Evolutionary conservation across 2,797 vertebrate species (phyloP).

Genomic region (Microcaecilia unicolor): DNA sequence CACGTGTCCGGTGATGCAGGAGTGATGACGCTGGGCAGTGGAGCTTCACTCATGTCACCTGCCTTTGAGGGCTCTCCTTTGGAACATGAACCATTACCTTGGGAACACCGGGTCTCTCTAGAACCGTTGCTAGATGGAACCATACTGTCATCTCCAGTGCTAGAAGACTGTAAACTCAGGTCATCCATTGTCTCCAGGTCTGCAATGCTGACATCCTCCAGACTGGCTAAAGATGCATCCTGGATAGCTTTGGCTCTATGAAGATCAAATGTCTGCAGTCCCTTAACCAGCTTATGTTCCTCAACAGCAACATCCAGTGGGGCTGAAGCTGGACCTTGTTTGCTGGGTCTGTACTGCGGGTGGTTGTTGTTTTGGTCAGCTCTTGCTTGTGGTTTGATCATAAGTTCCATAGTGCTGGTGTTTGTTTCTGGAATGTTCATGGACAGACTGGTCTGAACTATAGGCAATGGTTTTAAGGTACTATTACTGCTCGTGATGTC

Average conservation of each 20-base stretch:
- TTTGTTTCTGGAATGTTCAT: neutral
- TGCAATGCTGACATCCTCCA: constrained; percentile 39
- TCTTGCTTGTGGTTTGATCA: neutral
- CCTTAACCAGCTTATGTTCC: constrained; percentile 67
- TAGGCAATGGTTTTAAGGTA: neutral
- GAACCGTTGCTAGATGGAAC: constrained; percentile 8
- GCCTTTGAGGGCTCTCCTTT: constrained; percentile 15
- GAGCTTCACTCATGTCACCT: constrained; percentile 43
- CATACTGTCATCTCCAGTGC: neutral
- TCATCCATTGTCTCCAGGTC: constrained; percentile 47
- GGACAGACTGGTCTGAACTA: constrained; percentile 9
- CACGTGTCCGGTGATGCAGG: constrained; percentile 57
- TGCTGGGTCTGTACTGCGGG: constrained; percentile 15
- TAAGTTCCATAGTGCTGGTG: neutral
- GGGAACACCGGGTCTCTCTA: neutral
- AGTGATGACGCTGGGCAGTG: constrained; percentile 62
- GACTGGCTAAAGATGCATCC: constrained; percentile 42
- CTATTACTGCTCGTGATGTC: constrained; percentile 3
- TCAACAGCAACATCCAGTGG: constrained; percentile 57
- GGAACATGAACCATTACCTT: no score
- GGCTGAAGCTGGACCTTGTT: constrained; percentile 16
- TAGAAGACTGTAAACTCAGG: constrained; percentile 16
- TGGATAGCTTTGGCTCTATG: constrained; percentile 47
- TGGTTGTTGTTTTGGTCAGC: neutral
- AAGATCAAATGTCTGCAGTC: constrained; percentile 66